Evolutionary conservation across 1,140 invertebrate species (phyloP).

Genomic region (Caenorhabditis tropicalis): DNA sequence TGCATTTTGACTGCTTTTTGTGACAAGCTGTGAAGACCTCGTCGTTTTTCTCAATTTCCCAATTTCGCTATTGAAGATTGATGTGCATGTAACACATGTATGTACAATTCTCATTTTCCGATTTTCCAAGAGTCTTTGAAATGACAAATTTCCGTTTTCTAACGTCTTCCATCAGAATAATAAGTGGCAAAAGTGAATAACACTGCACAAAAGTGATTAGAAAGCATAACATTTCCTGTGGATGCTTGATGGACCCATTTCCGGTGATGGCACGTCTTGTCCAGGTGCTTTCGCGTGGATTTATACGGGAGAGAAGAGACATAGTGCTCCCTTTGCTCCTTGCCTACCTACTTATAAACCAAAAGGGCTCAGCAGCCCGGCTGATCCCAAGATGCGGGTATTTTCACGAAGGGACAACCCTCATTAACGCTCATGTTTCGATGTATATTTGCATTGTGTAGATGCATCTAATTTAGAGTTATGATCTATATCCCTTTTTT

Average conservation of each 20-base stretch:
- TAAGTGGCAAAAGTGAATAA: constrained; percentile 28
- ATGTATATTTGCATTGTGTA: constrained; percentile 39
- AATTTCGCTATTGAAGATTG: constrained; percentile 1
- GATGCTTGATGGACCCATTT: constrained; percentile 24
- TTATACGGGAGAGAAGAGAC: background rate
- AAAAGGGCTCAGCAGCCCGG: background rate
- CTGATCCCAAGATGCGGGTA: background rate
- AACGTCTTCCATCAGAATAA: constrained; percentile 35
- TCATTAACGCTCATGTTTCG: constrained; percentile 45
- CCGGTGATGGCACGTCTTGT: constrained; percentile 32
- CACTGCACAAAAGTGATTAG: constrained; percentile 44
- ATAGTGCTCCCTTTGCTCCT: background rate
- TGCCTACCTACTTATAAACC: background rate
- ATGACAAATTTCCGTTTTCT: constrained; percentile 43
- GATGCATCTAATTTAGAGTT: constrained; percentile 40
- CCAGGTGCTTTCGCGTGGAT: background rate
- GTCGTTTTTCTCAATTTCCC: background rate
- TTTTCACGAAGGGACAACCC: background rate
- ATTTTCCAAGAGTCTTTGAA: constrained; percentile 31
- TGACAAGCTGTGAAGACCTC: background rate
- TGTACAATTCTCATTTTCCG: constrained; percentile 33
- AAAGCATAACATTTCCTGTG: constrained; percentile 43
- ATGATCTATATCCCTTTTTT: constrained; percentile 7
- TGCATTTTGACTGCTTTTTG: background rate
- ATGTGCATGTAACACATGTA: constrained; percentile 41